Evolutionary conservation across 2,797 vertebrate species (phyloP), one percentile per base, ranked within the genome.

Genomic region (Lepus oiostolus): DNA sequence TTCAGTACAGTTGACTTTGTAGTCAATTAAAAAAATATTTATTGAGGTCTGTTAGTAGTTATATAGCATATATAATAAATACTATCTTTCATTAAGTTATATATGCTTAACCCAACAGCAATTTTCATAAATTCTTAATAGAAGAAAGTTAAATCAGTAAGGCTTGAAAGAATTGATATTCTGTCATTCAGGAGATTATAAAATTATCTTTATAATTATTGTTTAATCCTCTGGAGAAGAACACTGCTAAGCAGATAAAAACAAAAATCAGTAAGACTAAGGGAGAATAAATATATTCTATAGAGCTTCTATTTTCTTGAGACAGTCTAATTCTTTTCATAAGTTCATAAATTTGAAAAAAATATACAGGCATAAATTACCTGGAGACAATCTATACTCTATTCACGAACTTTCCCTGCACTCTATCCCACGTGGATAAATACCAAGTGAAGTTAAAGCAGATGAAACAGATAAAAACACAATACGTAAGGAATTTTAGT

Each of bases 221-320:
- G 22, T 60, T 93, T 91, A 90, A 92, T 60, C 47, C 42, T 95
- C 85, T 91, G 60, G 26, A 93, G 76, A 88, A 89, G 52, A 92
- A 89, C 7, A 22, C 38, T 50, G 6, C 52, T 88, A 95, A 92
- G 67, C 62, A 93, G 90, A 72, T 77, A n/a, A 52, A n/a, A 74
- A 75, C 22, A 92, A 72, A 96, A 63, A 65, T 38, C 32, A 85
- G 10, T 26, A 50, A 89, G 75, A 67, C n/a, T 85, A 50, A 30
- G 26, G 60, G 54, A 77, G 76, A 95, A 86, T 38, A 80, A 85
- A 93, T 42, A 87, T 22, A 67, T 17, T 47, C 1, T 65, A 75
- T 14, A 68, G 21, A 76, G 52, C 21, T 71, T 91, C 11, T 72
- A 14, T 70, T 86, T 92, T 85, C 38, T 93, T 76, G 87, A 86